Evolutionary conservation across 2,888 invertebrate species (phyloP).

Genomic region (Leucozona laternaria): DNA sequence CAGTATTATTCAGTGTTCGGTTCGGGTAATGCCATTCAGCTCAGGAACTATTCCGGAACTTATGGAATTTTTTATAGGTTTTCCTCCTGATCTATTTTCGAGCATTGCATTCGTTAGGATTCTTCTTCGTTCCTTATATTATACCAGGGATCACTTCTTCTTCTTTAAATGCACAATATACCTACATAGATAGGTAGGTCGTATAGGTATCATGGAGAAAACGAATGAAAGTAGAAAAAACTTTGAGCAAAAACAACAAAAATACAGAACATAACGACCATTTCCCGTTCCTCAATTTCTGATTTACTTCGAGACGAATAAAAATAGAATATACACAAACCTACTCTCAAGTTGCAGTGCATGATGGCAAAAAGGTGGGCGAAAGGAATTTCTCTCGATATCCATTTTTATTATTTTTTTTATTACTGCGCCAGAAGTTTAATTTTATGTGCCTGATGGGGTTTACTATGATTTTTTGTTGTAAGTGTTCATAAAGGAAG

Average conservation of each 20-base stretch:
- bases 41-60: slow-evolving; percentile 67
- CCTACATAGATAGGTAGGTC: background rate
- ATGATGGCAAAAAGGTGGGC: slow-evolving; percentile 24
- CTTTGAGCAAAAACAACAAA: slow-evolving; percentile 19
- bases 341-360: slow-evolving; percentile 16
- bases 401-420: slow-evolving; percentile 58
- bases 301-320: slow-evolving; percentile 43
- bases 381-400: slow-evolving; percentile 58
- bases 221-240: background rate
- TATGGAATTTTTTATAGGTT: slow-evolving; percentile 70
- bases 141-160: slow-evolving; percentile 46
- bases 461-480: slow-evolving; percentile 9
- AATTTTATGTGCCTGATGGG: slow-evolving; percentile 41
- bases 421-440: slow-evolving; percentile 69
- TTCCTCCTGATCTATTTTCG: slow-evolving; percentile 46
- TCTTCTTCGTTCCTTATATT: slow-evolving; percentile 12
- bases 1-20: slow-evolving; percentile 3
- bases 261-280: slow-evolving; percentile 39
- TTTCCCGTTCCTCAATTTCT: slow-evolving; percentile 18
- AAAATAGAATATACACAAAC: slow-evolving; percentile 36
- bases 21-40: slow-evolving; percentile 34
- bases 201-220: background rate
- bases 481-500: slow-evolving; percentile 1
- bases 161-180: slow-evolving; percentile 29
- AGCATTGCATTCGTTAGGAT: slow-evolving; percentile 50